phyloP scores from a whole-genome alignment of 2,888 invertebrate genomes.

The Polietes domitor region DNA sequence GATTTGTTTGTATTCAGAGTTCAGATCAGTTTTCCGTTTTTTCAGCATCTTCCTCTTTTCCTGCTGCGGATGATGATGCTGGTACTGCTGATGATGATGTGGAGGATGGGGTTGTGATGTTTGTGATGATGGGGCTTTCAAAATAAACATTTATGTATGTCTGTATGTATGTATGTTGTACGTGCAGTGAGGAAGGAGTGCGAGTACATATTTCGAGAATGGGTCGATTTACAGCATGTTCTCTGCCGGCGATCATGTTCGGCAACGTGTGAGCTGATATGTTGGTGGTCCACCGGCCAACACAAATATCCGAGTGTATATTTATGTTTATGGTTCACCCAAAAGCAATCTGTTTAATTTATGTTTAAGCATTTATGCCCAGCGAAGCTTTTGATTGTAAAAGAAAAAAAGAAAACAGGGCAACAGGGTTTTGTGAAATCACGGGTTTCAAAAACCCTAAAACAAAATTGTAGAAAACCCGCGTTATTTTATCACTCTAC shows the following conservation, averaged over 20 bases:
- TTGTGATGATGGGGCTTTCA: slow-evolving; percentile 53
- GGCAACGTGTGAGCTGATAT: slow-evolving; percentile 65
- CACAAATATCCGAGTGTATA: slow-evolving; percentile 29
- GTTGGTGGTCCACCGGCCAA: slow-evolving; percentile 60
- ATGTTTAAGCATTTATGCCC: slow-evolving; percentile 36
- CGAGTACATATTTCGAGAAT: slow-evolving; percentile 37
- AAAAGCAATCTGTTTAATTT: slow-evolving; percentile 31
- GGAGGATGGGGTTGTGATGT: background rate
- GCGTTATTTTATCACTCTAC: no score
- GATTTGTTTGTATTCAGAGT: slow-evolving; percentile 19
- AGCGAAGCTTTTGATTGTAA: background rate
- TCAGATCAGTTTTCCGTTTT: background rate
- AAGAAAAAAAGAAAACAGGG: no score
- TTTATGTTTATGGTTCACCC: slow-evolving; percentile 39
- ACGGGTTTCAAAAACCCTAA: no score
- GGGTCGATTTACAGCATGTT: slow-evolving; percentile 49
- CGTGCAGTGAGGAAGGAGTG: no score
- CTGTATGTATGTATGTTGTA: no score
- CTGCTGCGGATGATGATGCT: slow-evolving; percentile 32
- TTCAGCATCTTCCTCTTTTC: background rate
- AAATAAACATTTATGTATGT: slow-evolving; percentile 64
- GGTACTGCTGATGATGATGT: background rate
- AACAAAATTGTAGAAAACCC: no score
- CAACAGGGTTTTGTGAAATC: no score
- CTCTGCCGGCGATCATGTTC: slow-evolving; percentile 48